Base-by-base conservation (phyloP, 35 echinoderm and acorn worm species). In the Strongylocentrotus purpuratus region DNA sequence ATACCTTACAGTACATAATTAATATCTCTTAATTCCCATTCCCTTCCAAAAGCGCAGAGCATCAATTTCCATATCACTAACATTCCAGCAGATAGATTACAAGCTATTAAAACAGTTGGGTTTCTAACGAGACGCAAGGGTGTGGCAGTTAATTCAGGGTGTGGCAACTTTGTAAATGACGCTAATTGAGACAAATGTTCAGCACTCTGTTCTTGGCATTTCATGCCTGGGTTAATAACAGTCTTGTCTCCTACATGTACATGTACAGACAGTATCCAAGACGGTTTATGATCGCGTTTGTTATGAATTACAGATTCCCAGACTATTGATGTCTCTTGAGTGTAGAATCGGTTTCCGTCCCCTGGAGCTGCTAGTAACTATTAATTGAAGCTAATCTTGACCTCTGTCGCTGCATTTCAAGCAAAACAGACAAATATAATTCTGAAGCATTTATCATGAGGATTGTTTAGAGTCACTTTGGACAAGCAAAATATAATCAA, bases 41-140 rank as follows among this genome's bases (percentile, higher is more conserved):
- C 65, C 65, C 20, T 78, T 78, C n/a, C 0, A 28, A 78, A 7
- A 78, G n/a, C 20, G 65, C 6, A 78, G 14, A 45, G 87, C 31
- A 33, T 89, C n/a, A 20, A 89, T 89, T 89, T n/a, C 33, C 87
- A 89, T 32, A 89, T 89, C 87, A 89, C 31, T 18, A 46, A 89
- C 87, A 89, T 89, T 89, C 87, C 87, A 45, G 33, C 12, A 28
- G 87, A 46, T 89, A 89, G 45, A 45, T 89, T 46, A 89, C 87
- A 35, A 33, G 33, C 12, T 89, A 46, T 89, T 45, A 89, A 46
- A 33, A 89, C 87, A 46, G 33, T 89, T 46, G 87, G 87, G 45
- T 89, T 41, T 89, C 45, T 46, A 89, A 89, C 33, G 87, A 89
- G 87, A 46, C 87, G 13, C 20, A 4, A 7, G 87, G 32, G 87